Percentiles rank a stretch among this genome's conserved stretches.
phyloP scores from a whole-genome alignment of 1,140 invertebrate species.

The Berghia stephanieae region DNA sequence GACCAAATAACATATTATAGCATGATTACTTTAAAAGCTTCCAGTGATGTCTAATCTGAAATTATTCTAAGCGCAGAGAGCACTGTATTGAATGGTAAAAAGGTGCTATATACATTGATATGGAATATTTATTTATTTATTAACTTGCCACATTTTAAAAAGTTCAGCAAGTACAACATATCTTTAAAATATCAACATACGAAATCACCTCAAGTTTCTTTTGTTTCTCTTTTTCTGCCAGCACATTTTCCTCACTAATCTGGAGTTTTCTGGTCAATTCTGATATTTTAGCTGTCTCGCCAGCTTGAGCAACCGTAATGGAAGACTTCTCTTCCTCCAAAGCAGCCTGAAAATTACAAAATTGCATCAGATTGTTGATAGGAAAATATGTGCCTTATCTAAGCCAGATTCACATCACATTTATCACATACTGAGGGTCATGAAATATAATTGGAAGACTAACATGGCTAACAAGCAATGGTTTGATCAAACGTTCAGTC shows the following conservation, averaged over 20 bases:
- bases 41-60: no score
- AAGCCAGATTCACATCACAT: no score
- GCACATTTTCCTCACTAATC: slow-evolving; percentile 44
- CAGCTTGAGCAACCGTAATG: slow-evolving; percentile 36
- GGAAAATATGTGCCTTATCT: neutral
- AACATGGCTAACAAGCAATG: no score
- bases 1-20: no score
- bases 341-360: slow-evolving; percentile 38
- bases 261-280: slow-evolving; percentile 50
- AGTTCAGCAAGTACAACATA: neutral
- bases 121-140: no score
- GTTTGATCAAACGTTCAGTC: no score
- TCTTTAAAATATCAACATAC: neutral
- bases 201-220: slow-evolving; percentile 51
- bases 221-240: slow-evolving; percentile 43
- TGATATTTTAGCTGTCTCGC: slow-evolving; percentile 38
- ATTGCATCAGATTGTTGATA: neutral
- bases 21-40: no score
- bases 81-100: no score
- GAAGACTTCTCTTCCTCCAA: slow-evolving; percentile 54
- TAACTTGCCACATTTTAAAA: neutral
- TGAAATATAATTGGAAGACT: no score
- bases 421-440: no score
- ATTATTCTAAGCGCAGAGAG: no score
- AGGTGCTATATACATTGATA: no score